Conservation (phyloP, 2,113 vertebrate genomes). For the Galeopterus variegatus region DNA sequence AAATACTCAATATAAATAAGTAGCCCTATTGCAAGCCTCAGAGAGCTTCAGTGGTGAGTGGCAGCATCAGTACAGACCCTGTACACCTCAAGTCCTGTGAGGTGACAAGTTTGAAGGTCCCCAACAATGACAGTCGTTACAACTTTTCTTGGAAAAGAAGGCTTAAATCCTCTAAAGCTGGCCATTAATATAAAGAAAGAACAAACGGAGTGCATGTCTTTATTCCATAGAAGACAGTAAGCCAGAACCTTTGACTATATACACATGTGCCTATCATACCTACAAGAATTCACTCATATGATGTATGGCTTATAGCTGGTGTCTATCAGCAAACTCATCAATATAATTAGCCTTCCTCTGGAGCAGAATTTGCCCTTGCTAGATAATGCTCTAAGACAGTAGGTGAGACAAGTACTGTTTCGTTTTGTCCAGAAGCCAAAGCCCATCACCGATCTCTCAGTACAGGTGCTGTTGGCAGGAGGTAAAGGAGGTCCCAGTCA, state of each 20-base stretch:
- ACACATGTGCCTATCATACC: rapidly evolving
- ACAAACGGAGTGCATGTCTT: no score
- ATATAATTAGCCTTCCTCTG: background rate
- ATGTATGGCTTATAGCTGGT: background rate
- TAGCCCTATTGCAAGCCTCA: rapidly evolving
- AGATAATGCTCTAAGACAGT: background rate
- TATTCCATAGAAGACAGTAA: no score
- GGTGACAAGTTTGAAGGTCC: no score
- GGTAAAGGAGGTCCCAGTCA: background rate
- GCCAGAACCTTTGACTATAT: no score
- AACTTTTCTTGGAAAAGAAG: background rate
- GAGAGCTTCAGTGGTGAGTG: background rate
- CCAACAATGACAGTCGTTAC: rapidly evolving
- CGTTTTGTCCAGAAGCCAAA: background rate
- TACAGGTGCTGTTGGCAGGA: background rate
- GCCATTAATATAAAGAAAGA: background rate
- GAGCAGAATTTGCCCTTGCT: background rate
- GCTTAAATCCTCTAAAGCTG: background rate
- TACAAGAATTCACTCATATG: rapidly evolving
- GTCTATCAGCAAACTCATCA: background rate
- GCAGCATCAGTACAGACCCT: rapidly evolving
- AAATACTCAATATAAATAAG: background rate
- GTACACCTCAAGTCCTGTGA: rapidly evolving
- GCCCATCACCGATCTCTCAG: background rate
- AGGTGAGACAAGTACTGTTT: background rate